Evolutionary conservation across 2,797 vertebrate species (phyloP), one percentile per base, ranked within the genome.

Genomic region (Menidia menidia): DNA sequence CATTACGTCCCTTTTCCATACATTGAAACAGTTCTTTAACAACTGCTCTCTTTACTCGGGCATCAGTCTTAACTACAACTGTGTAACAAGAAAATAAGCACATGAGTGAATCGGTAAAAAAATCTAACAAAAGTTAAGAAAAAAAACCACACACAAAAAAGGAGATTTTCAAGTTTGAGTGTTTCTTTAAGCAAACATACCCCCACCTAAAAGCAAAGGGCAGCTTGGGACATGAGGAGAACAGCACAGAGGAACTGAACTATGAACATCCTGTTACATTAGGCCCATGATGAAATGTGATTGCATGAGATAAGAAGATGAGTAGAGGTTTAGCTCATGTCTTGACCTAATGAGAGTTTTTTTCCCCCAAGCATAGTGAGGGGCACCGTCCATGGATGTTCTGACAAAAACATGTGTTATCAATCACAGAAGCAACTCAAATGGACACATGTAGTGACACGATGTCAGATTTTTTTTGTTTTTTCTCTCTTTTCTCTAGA

Each of bases 281-380:
- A 72, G 80, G 77, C 68, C 81, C 78, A 55, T 73, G 84, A 39
- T 79, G 75, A 81, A 78, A 78, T 80, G 81, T 88, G 87, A 89
- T 89, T 88, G 87, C 54, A 81, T 0, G 42, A 80, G 83, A 87
- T 87, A 84, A 89, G 85, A 80, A 85, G 84, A 88, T 87, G 84
- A 88, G 62, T 57, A 39, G 74, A 67, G 81, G 71, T 86, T 87
- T 87, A 83, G 75, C 11, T 61, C 71, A 62, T 76, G 86, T 86
- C 86, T 82, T 75, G 68, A 77, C 78, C 78, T 80, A 86, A 86
- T 72, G 68, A 88, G 78, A 69, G 80, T 84, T 81, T 82, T 80
- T 87, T 87, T 88, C 75, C 3, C 3, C 25, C 25, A 25, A 25
- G 25, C 25, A 25, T 25, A 25, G 25, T 25, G 25, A 67, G 31